Evolutionary conservation across 1,140 invertebrate genomes (phyloP).

Genomic region (Macrosteles quadrilineatus): DNA sequence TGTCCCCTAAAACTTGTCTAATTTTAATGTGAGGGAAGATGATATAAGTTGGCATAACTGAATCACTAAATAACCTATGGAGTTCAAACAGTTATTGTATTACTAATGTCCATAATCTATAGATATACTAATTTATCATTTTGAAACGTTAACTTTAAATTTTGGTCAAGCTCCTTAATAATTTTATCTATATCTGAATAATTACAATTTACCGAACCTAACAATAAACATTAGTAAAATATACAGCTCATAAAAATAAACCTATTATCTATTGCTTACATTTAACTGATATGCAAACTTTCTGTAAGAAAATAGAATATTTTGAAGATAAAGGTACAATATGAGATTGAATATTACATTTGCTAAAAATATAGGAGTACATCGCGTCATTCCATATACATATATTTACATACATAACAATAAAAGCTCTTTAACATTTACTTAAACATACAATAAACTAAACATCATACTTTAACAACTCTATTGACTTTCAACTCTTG

Average conservation of each 20-base stretch:
- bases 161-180: too few species aligned
- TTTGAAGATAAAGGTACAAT: not conserved
- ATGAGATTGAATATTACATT: conserved; percentile 15
- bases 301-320: conserved; percentile 22
- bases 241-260: conserved; percentile 9
- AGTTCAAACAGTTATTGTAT: too few species aligned
- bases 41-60: too few species aligned
- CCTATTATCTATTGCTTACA: conserved; percentile 15
- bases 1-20: too few species aligned
- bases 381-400: not conserved
- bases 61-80: too few species aligned
- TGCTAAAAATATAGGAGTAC: conserved; percentile 23
- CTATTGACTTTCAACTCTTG: not conserved
- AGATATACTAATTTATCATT: too few species aligned
- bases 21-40: too few species aligned
- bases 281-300: conserved; percentile 16
- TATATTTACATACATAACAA: conserved; percentile 4
- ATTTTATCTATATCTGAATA: too few species aligned
- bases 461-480: conserved; percentile 12
- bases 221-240: conserved; percentile 3
- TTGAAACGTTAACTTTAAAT: too few species aligned
- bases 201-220: not conserved
- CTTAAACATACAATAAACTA: conserved; percentile 20
- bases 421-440: conserved; percentile 18
- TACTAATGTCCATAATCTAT: too few species aligned